These are phyloP conservation scores for Enteromius afrohamiltoni DNA, from an alignment of 2,797 vertebrate species.

Conservation along the genomic window DNA sequence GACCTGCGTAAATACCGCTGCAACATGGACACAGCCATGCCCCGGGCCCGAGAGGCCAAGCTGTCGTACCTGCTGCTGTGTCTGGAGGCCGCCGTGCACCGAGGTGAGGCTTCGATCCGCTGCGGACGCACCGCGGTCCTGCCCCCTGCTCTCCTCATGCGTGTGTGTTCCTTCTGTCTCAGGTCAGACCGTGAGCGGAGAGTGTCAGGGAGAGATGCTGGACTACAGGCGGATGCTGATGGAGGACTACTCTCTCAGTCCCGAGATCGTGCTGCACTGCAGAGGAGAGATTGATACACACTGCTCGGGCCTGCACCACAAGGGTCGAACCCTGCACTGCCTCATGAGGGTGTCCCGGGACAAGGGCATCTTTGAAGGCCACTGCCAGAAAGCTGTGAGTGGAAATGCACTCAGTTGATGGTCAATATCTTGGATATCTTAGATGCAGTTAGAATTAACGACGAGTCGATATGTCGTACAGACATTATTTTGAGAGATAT, in stretches of 20 bases:
- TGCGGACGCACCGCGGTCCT: neutral
- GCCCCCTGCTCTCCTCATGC: neutral
- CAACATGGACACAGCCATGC: constrained; percentile 89
- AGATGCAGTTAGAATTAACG: neutral
- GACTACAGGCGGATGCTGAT: constrained; percentile 98
- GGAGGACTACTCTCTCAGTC: constrained; percentile 97
- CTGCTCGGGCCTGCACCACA: constrained; percentile 94
- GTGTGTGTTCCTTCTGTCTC: neutral
- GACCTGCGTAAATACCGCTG: constrained; percentile 95
- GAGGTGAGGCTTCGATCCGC: constrained; percentile 76
- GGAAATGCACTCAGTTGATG: neutral
- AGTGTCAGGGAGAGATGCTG: constrained; percentile 98
- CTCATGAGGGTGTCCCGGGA: constrained; percentile 93
- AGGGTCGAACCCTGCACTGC: constrained; percentile 95
- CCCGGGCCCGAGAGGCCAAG: constrained; percentile 89
- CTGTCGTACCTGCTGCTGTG: constrained; percentile 96
- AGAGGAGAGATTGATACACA: constrained; percentile 92
- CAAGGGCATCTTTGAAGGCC: constrained; percentile 82
- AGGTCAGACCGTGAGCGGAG: constrained; percentile 92
- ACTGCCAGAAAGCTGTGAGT: constrained; percentile 92
- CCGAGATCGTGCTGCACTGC: constrained; percentile 96
- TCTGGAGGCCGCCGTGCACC: constrained; percentile 91
- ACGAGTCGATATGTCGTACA: neutral
- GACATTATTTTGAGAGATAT: neutral
- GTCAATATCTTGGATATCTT: neutral